Percentiles rank a stretch among this genome's conserved stretches.
Evolutionary conservation across 1,140 invertebrate genomes (phyloP).

Genomic region (Sesamia nonagrioides): DNA sequence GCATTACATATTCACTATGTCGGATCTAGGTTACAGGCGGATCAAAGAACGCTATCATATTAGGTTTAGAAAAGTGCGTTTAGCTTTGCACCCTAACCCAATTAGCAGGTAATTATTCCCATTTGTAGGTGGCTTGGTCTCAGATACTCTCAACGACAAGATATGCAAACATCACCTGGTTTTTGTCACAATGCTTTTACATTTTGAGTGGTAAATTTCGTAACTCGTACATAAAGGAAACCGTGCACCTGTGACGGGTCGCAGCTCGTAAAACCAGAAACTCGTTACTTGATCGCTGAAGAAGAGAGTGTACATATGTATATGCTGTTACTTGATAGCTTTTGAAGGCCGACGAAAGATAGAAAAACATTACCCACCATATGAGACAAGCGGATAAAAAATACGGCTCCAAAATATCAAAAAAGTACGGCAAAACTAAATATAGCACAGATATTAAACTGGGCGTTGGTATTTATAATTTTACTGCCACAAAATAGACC

Average conservation of each 20-base stretch:
- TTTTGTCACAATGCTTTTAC: not conserved
- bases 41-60: slow-evolving; percentile 7
- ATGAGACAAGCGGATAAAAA: not conserved
- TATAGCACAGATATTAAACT: not conserved
- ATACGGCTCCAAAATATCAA: not conserved
- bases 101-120: too few species aligned
- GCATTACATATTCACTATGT: slow-evolving; percentile 35
- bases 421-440: not conserved
- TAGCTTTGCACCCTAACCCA: not conserved
- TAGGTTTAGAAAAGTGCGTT: not conserved
- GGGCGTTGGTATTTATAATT: not conserved
- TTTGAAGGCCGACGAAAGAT: slow-evolving; percentile 6
- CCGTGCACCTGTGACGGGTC: slow-evolving; percentile 34
- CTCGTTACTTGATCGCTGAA: slow-evolving; percentile 26
- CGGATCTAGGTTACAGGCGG: slow-evolving; percentile 16
- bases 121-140: not conserved
- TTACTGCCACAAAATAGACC: not conserved
- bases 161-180: slow-evolving; percentile 14
- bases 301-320: not conserved
- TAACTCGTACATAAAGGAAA: slow-evolving; percentile 9
- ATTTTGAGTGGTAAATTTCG: not conserved
- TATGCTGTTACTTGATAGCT: not conserved
- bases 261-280: slow-evolving; percentile 30
- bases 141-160: not conserved
- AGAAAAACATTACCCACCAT: not conserved